Conservation (phyloP, 2,888 invertebrate species). For the Tupiocoris notatus region DNA sequence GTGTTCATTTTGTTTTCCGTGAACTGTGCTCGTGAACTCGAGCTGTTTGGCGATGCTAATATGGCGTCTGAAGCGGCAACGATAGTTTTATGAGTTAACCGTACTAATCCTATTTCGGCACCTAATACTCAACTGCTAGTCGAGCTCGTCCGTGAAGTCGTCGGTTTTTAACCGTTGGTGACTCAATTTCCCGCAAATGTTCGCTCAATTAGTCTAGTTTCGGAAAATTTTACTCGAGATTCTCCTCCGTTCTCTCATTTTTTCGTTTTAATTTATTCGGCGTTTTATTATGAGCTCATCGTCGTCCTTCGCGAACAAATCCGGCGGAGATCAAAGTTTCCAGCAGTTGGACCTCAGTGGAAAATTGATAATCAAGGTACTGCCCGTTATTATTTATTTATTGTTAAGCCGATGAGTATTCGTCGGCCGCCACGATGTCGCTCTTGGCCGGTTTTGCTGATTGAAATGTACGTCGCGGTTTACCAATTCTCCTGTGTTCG, state of each 20-base stretch:
- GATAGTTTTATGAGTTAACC: conserved; percentile 41
- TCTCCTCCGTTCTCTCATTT: not conserved
- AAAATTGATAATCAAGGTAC: conserved; percentile 59
- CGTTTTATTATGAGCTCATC: conserved; percentile 44
- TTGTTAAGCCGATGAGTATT: no score
- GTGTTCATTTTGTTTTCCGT: no score
- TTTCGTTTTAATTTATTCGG: conserved; percentile 40
- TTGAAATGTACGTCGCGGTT: no score
- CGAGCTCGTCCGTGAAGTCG: not conserved
- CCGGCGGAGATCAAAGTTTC: conserved; percentile 49
- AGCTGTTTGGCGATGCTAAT: conserved; percentile 35
- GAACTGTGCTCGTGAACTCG: no score
- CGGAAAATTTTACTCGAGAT: not conserved
- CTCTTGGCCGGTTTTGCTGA: no score
- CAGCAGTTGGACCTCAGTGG: conserved; percentile 56
- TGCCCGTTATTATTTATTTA: not conserved
- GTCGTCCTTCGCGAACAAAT: conserved; percentile 44
- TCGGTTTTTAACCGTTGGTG: not conserved
- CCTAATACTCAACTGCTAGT: conserved; percentile 35
- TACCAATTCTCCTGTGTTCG: no score
- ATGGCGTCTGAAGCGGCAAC: conserved; percentile 45
- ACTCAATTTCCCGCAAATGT: conserved; percentile 41
- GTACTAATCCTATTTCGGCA: conserved; percentile 20
- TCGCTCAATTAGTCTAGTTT: conserved; percentile 47
- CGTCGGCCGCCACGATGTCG: not conserved